Conservation (phyloP, 2,888 invertebrate species). For the Rhabditophanes sp. region DNA sequence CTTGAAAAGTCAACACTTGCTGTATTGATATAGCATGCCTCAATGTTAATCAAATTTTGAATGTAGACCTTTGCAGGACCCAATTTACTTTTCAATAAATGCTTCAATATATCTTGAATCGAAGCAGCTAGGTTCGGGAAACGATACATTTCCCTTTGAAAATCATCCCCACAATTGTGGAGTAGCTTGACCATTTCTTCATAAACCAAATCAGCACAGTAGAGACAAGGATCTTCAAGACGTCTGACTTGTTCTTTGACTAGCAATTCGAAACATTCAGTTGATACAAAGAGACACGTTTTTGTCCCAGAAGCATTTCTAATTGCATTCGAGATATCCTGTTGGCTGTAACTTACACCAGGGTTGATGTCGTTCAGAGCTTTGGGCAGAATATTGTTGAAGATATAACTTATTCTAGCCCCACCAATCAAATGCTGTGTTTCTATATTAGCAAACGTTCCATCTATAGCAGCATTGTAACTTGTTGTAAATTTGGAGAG, state of each 20-base stretch:
- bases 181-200: conserved; percentile 99
- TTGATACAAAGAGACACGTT: not conserved
- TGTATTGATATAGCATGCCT: conserved; percentile 95
- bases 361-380: conserved; percentile 89
- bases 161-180: conserved; percentile 79
- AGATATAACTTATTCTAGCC: conserved; percentile 97
- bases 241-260: conserved; percentile 92
- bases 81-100: conserved; percentile 71
- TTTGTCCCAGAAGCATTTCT: conserved; percentile 71
- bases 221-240: conserved; percentile 81
- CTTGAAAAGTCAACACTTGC: conserved; percentile 99
- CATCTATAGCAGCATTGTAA: conserved; percentile 93
- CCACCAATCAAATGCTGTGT: conserved; percentile 87
- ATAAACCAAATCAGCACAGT: conserved; percentile 86
- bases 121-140: conserved; percentile 92
- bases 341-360: conserved; percentile 65
- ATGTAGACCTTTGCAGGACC: conserved; percentile 93
- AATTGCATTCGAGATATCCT: conserved; percentile 95
- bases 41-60: conserved; percentile 87
- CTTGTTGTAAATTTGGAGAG: conserved; percentile 97
- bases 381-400: conserved; percentile 91
- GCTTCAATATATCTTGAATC: conserved; percentile 93
- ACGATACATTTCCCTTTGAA: conserved; percentile 61
- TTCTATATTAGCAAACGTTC: conserved; percentile 88
- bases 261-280: conserved; percentile 68